Evolutionary conservation across 1,140 invertebrate genomes (phyloP).

Genomic region (Copidosoma floridanum): DNA sequence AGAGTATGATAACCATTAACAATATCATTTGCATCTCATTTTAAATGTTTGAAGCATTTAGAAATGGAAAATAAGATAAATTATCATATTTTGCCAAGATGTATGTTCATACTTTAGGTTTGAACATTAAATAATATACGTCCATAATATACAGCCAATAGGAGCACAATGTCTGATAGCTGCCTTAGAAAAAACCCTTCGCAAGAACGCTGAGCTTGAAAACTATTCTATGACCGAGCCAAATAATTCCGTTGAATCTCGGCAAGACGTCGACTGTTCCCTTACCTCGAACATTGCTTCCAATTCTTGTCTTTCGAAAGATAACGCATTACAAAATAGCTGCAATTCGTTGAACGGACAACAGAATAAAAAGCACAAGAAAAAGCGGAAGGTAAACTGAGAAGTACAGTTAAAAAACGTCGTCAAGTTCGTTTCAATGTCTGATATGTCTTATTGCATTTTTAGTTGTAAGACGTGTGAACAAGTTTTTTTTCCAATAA

Average conservation of each 20-base stretch:
- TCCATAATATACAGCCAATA: conserved; percentile 41
- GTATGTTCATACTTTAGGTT: conserved; percentile 19
- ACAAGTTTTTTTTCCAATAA: no score
- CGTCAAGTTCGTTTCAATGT: conserved; percentile 33
- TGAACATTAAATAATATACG: conserved; percentile 24
- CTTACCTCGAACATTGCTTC: conserved; percentile 45
- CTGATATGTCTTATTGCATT: no score
- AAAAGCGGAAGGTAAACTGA: conserved; percentile 51
- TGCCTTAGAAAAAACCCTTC: conserved; percentile 46
- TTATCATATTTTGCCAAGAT: conserved; percentile 16
- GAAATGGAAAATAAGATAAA: neutral
- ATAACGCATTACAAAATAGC: conserved; percentile 44
- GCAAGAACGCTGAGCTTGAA: conserved; percentile 45
- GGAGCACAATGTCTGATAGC: conserved; percentile 43
- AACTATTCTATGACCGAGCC: conserved; percentile 43
- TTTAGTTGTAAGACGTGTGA: no score
- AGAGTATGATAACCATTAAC: conserved; percentile 18
- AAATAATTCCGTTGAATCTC: conserved; percentile 39
- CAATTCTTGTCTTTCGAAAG: conserved; percentile 45
- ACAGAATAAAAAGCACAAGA: conserved; percentile 51
- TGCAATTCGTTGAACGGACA: conserved; percentile 45
- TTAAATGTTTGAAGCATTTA: neutral
- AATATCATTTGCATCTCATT: neutral
- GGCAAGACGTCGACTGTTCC: conserved; percentile 44
- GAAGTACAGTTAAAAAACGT: conserved; percentile 30